Evolutionary conservation across 2,113 vertebrate genomes (phyloP), one percentile per base, ranked within the genome.

Genomic region (Neolamprologus caudopunctatus): DNA sequence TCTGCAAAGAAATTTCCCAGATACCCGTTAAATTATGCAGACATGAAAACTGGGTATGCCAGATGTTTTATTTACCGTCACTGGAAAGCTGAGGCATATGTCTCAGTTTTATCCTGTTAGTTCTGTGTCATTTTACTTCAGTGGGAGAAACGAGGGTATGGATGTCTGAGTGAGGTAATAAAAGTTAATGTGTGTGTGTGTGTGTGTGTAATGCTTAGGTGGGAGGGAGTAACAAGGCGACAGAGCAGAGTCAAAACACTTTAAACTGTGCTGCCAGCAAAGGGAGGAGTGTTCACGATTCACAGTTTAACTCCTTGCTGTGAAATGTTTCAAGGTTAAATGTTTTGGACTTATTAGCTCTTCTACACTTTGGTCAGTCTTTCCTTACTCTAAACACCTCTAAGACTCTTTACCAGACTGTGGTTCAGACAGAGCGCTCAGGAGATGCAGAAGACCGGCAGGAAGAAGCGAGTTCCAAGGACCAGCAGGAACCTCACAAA

Each of bases 391-490:
- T 12, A 58, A 57, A 13, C 9, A 40, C 21, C 31, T 37, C n/a
- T n/a, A 35, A 35, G 50, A 17, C 79, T 73, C 17, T 55, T 40
- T 58, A 16, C 58, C 13, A 19, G 50, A 40, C n/a, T 79, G 24
- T 10, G 24, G 19, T 57, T 61, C 12, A 4, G 40, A 31, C 68
- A 50, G 31, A 54, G 33, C 4, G 19, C 12, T 80, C 35, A 37
- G 7, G 83, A 92, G 47, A 94, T 94, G 93, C 88, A 88, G 91
- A 84, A 86, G 83, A 63, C 37, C 16, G 85, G 17, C 17, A 57
- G 63, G 81, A 91, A 89, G 78, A 91, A 57, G 54, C 57, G 3
- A 37, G 55, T 9, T 55, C 68, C 28, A 40, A 53, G 54, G 81
- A 78, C 9, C 13, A 54, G 28, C 6, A 12, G 13, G 5, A 47